Base-by-base conservation (phyloP, 2,888 invertebrate genomes). In the Empis livida region DNA sequence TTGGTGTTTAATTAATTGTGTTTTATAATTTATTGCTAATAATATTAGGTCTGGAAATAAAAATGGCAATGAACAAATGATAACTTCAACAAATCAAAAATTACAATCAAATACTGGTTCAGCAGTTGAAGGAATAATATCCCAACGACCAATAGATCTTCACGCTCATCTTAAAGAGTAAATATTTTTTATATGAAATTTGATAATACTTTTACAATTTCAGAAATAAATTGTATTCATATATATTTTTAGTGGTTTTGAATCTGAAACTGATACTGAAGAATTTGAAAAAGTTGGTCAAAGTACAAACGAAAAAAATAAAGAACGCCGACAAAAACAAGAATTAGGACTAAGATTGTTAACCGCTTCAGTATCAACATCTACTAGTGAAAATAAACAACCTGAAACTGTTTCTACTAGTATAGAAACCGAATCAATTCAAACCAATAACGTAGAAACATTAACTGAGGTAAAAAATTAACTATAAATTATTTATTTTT, bases 211-310 rank as follows among this genome's bases (percentile, higher is more conserved):
- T 46, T 32, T 38, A 17, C 46, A 39, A 11, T 27, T 20, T 5
- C 3, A 20, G 20, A 20, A 20, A 20, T 3, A 20, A 20, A 20
- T 5, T 6, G 5, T 8, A 27, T 27, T 27, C 8, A 6, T 8
- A 40, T 14, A 42, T 40, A 41, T 43, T 57, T 69, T 49, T 70
- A 85, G 85, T 62, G 83, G 80, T 53, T 82, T 82, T 61, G 87
- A 86, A 61, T 87, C 85, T 1, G 85, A 85, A 69, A 82, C 84
- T 0, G 87, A 88, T 60, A 82, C 82, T 0, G 85, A 86, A 58
- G 88, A 86, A 60, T 88, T 87, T 68, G 88, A 88, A 68, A 84
- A 82, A 62, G 78, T 88, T 10, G 75, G 79, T 14, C 82, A 80
- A 63, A 77, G 76, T 60, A 74, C 74, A 9, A 64, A 72, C 51